These are phyloP conservation scores for Pteronotus mesoamericanus DNA, from an alignment of 2,797 vertebrate species.

Conservation along the genomic window DNA sequence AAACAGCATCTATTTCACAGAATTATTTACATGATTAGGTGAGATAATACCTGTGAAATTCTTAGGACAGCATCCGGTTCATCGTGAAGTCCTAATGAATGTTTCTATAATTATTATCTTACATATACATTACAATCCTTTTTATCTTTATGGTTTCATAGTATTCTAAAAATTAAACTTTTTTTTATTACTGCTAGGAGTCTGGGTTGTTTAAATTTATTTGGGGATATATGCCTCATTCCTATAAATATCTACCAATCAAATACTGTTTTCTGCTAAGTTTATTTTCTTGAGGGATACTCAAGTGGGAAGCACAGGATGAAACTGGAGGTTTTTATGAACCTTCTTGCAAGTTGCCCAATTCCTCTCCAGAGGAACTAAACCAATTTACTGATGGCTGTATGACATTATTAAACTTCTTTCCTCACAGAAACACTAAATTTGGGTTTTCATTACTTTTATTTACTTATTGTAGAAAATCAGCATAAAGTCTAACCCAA, in stretches of 20 bases:
- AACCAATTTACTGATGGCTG: slow-evolving; percentile 4
- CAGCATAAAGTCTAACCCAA: slow-evolving; percentile 2
- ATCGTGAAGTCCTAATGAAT: background rate
- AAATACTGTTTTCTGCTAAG: slow-evolving; percentile 33
- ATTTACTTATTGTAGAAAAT: background rate
- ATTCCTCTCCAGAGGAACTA: slow-evolving; percentile 37
- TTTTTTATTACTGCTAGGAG: background rate
- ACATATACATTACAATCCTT: background rate
- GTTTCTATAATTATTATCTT: background rate
- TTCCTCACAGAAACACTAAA: background rate
- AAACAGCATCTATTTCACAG: background rate
- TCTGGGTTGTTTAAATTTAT: background rate
- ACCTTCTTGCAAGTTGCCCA: background rate
- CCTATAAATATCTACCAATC: background rate
- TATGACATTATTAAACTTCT: slow-evolving; percentile 5
- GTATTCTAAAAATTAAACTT: background rate
- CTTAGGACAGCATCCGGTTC: background rate
- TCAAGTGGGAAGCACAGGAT: background rate
- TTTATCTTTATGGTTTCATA: background rate
- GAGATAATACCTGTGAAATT: background rate
- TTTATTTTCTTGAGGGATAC: slow-evolving; percentile 46
- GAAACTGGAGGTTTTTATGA: slow-evolving; percentile 24
- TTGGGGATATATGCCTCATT: background rate
- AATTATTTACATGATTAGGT: background rate
- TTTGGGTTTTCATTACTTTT: slow-evolving; percentile 33